phyloP scores from a whole-genome alignment of 2,888 invertebrate genomes.

The Oligia latruncula region DNA sequence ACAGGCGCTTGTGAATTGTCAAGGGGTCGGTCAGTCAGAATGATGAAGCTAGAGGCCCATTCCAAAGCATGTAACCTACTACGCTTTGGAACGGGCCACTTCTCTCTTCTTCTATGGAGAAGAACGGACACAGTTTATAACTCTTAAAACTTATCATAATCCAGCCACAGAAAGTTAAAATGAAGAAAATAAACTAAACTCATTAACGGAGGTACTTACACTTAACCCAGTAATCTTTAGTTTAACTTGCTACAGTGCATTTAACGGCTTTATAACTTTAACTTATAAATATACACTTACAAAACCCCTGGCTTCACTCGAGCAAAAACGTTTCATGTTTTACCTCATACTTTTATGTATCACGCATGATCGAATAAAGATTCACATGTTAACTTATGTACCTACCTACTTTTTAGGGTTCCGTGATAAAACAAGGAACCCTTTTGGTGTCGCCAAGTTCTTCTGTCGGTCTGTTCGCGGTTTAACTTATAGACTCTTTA shows the following conservation, averaged over 20 bases:
- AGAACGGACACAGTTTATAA: background rate
- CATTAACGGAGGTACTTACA: slow-evolving; percentile 5
- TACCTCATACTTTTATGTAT: background rate
- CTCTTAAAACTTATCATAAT: slow-evolving; percentile 6
- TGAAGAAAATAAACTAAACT: slow-evolving; percentile 26
- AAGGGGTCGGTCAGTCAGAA: too few species aligned
- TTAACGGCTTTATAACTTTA: too few species aligned
- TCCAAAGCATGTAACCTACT: too few species aligned
- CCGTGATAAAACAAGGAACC: background rate
- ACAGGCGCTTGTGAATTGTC: too few species aligned
- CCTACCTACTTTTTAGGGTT: background rate
- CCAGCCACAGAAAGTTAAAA: slow-evolving; percentile 3
- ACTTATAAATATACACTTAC: background rate
- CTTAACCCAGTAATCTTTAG: background rate
- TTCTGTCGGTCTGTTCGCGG: background rate
- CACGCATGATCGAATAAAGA: background rate
- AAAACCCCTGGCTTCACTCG: background rate
- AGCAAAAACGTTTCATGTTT: background rate
- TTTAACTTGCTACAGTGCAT: background rate
- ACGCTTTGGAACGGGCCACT: too few species aligned
- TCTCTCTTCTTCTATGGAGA: too few species aligned
- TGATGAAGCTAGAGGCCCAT: too few species aligned
- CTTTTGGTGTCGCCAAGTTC: background rate
- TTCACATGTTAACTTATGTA: background rate
- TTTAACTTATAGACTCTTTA: background rate